phyloP scores from a whole-genome alignment of 2,888 invertebrate genomes.

The Hermodice carunculata region DNA sequence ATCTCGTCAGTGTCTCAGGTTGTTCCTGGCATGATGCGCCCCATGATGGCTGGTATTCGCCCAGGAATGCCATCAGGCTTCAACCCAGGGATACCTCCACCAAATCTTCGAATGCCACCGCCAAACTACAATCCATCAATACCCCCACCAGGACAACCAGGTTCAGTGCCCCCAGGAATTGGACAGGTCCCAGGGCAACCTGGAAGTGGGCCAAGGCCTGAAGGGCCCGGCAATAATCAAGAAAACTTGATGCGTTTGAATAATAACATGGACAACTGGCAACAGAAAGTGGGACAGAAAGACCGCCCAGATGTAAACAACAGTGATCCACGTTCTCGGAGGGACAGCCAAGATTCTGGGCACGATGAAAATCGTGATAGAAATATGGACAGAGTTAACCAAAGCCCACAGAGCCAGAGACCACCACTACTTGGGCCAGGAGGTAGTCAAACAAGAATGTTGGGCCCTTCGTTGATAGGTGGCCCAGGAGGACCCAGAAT shows the following conservation, averaged over 20 bases:
- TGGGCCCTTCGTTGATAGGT: background rate
- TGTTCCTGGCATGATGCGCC: background rate
- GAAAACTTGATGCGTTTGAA: too few species aligned
- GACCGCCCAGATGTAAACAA: background rate
- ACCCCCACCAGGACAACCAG: too few species aligned
- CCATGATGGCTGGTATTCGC: background rate
- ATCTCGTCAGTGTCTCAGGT: background rate
- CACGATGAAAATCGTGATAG: background rate
- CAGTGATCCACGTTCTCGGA: too few species aligned
- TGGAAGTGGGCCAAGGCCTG: background rate
- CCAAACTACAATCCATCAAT: background rate
- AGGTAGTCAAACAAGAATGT: background rate
- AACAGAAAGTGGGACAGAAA: background rate
- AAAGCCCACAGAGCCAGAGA: background rate
- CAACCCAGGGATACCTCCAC: conserved; percentile 6
- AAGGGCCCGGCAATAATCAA: background rate
- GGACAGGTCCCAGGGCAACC: conserved; percentile 1
- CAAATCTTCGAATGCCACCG: conserved; percentile 5
- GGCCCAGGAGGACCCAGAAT: background rate
- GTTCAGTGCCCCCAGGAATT: background rate
- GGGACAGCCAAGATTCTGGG: background rate
- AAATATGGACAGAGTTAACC: background rate
- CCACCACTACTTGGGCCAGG: background rate
- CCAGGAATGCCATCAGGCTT: background rate
- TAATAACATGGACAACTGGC: background rate